phyloP scores from a whole-genome alignment of 2,113 vertebrate species.

The Marmota monax region DNA sequence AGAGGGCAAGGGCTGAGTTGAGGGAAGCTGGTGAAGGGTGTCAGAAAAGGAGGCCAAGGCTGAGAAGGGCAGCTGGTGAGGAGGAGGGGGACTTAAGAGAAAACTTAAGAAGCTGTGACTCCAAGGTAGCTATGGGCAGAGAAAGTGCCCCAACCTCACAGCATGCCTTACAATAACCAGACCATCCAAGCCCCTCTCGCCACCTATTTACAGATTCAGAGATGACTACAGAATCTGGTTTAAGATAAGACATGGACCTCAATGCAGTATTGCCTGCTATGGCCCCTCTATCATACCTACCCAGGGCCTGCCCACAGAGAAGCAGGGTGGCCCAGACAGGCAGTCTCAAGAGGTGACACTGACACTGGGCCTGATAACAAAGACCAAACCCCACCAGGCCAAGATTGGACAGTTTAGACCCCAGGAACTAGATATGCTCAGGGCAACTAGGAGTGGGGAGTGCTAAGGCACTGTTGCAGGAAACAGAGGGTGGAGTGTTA shows the following conservation, averaged over 20 bases:
- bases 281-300: background rate
- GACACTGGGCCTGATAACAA: background rate
- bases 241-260: background rate
- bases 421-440: background rate
- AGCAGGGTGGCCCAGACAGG: background rate
- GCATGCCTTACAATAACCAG: no score
- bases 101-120: background rate
- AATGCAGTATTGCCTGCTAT: background rate
- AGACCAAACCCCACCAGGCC: background rate
- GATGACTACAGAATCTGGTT: background rate
- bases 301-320: background rate
- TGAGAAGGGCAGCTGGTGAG: background rate
- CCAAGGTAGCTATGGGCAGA: background rate
- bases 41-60: background rate
- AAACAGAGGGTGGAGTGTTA: background rate
- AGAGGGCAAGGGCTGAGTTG: background rate
- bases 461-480: no score
- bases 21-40: accelerated
- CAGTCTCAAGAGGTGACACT: background rate
- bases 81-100: no score
- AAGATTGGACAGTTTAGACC: background rate
- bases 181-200: no score
- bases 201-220: background rate
- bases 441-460: background rate
- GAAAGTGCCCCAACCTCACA: background rate